Evolutionary conservation across 2,888 invertebrate species (phyloP).

Genomic region (Platycnemis pennipes): DNA sequence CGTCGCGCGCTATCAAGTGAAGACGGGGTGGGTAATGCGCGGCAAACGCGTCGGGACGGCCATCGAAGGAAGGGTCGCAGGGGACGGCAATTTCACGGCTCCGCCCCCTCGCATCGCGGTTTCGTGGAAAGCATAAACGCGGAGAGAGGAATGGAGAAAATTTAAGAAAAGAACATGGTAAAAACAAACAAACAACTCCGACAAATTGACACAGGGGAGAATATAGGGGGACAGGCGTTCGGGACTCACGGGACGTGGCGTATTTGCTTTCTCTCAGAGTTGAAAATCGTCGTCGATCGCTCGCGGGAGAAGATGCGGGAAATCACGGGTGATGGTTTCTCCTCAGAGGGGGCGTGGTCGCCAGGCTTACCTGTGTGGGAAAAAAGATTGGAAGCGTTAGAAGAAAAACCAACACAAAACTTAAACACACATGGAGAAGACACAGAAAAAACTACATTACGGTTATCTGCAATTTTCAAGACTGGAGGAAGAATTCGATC

Average conservation of each 20-base stretch:
- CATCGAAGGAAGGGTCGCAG: neutral
- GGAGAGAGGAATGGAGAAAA: neutral
- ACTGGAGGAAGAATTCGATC: too few species aligned
- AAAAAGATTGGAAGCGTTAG: slow-evolving; percentile 2
- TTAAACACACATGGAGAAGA: neutral
- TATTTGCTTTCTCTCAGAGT: neutral
- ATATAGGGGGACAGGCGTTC: neutral
- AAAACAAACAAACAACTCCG: neutral
- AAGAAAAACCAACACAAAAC: slow-evolving; percentile 23
- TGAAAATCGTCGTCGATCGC: slow-evolving; percentile 2
- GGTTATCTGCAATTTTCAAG: too few species aligned
- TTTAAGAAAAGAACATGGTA: neutral
- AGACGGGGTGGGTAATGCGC: neutral
- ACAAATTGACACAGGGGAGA: neutral
- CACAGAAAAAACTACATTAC: neutral
- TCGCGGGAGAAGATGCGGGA: neutral
- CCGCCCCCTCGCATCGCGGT: neutral
- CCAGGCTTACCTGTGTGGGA: neutral
- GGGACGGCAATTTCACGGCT: neutral
- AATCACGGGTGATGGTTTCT: neutral
- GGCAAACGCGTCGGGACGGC: neutral
- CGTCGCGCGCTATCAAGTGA: neutral
- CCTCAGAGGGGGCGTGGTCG: neutral
- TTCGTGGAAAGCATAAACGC: neutral
- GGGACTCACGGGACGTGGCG: neutral